Evolutionary conservation across 2,113 vertebrate genomes (phyloP), one percentile per base, ranked within the genome.

Genomic region (Onychostoma macrolepis): DNA sequence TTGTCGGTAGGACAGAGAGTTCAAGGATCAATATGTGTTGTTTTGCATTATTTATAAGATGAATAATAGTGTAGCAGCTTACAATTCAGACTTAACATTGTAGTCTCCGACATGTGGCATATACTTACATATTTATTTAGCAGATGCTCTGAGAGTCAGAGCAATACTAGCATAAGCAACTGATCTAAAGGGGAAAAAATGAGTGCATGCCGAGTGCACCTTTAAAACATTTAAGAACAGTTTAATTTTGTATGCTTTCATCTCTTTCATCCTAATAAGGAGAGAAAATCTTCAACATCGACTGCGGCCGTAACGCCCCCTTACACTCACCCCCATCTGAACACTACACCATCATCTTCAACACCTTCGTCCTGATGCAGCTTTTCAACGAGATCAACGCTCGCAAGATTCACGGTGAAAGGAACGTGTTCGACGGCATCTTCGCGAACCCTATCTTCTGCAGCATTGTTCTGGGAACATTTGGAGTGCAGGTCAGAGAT

Each of bases 221-320:
- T 33, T 53, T 72, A 38, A 72, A 38, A 72, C 28, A 50, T 30
- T 77, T 17, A 38, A 38, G 69, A 38, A 10, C n/a, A 4, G 7
- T 6, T 78, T 33, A 21, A 78, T 72, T 36, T 71, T 71, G 7
- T 28, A 33, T 53, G 41, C 15, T 21, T 87, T 36, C 43, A 72
- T 36, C 77, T 24, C 21, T 67, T 48, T 71, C 71, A 33, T 56
- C 19, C 48, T 79, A 63, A 6, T 30, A 91, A 98, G 97, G 97
- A 21, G 97, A 98, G 92, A 95, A 93, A 89, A 95, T 98, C 48
- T 98, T 98, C 28, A 96, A 98, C 95, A 97, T 97, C 15, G 97
- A 97, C 94, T 94, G 95, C 0, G 97, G 97, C 24, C 94, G 97
- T 69, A 94, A 97, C 0, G 96, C 97, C 1, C 97, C 96, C 0